Evolutionary conservation across 2,113 vertebrate species (phyloP).

Genomic region (Spermophilus dauricus): DNA sequence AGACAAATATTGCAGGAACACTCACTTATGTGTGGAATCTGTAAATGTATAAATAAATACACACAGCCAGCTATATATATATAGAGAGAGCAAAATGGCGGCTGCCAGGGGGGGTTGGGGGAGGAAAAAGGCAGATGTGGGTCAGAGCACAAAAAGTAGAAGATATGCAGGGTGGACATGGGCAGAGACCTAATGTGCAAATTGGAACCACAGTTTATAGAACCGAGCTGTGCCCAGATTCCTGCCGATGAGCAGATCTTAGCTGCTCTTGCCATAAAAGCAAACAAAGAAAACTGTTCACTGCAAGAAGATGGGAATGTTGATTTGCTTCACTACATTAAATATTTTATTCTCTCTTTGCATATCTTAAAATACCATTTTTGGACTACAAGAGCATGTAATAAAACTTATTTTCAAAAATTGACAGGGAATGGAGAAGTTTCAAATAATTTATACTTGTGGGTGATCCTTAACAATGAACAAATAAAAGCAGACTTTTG

Average conservation of each 20-base stretch:
- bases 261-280: background rate
- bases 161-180: background rate
- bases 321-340: no score
- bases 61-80: background rate
- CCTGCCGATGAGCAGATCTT: no score
- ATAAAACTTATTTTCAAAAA: background rate
- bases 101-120: background rate
- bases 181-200: background rate
- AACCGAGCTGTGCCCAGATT: background rate
- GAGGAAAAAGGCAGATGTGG: background rate
- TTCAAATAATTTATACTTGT: background rate
- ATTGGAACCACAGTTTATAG: no score
- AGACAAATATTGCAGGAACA: background rate
- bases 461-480: background rate
- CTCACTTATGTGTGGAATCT: background rate
- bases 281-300: no score
- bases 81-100: background rate
- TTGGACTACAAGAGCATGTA: background rate
- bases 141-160: background rate
- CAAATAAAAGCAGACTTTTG: background rate
- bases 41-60: background rate
- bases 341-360: background rate
- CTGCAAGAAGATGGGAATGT: background rate
- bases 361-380: background rate
- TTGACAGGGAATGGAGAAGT: background rate